A percentile compares a stretch with the other conserved stretches of the same genome.
phyloP scores from a whole-genome alignment of 2,888 invertebrate genomes.

The Crepidodera aurea region DNA sequence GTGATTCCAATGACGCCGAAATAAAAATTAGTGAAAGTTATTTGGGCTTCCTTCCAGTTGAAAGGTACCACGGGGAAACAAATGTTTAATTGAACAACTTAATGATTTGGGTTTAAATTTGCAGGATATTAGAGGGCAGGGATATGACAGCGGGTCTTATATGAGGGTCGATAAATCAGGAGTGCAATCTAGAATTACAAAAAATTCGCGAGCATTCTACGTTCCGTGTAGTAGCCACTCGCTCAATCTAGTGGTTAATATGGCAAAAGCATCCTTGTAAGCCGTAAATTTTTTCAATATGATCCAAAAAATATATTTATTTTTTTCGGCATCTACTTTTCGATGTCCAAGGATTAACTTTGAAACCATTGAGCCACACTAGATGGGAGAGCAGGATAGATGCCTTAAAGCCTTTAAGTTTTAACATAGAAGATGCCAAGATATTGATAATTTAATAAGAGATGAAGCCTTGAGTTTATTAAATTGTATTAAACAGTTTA shows the following conservation, averaged over 20 bases:
- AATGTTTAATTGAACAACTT: not conserved
- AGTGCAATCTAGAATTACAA: not conserved
- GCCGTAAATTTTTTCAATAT: slow-evolving; percentile 35
- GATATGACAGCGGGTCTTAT: not conserved
- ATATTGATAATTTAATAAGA: no score
- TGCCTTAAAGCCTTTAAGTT: no score
- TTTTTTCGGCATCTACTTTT: slow-evolving; percentile 38
- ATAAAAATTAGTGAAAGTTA: no score
- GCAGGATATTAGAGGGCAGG: slow-evolving; percentile 2
- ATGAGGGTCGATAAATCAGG: slow-evolving; percentile 1
- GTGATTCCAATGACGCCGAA: no score
- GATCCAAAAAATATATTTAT: slow-evolving; percentile 39
- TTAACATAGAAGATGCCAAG: not conserved
- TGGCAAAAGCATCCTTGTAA: slow-evolving; percentile 39
- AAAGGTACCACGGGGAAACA: not conserved
- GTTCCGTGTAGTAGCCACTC: slow-evolving; percentile 1
- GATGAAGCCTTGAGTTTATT: no score
- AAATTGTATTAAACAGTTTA: no score
- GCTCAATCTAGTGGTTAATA: slow-evolving; percentile 49
- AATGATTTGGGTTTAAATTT: slow-evolving; percentile 4
- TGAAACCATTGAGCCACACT: slow-evolving; percentile 39
- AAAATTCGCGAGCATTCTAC: slow-evolving; percentile 2
- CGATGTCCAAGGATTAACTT: slow-evolving; percentile 32
- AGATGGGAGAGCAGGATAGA: slow-evolving; percentile 9
- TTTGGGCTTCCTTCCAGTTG: no score